These are phyloP conservation scores for Macrosoma leucophasiata DNA, from an alignment of 2,888 invertebrate species.

Conservation along the genomic window DNA sequence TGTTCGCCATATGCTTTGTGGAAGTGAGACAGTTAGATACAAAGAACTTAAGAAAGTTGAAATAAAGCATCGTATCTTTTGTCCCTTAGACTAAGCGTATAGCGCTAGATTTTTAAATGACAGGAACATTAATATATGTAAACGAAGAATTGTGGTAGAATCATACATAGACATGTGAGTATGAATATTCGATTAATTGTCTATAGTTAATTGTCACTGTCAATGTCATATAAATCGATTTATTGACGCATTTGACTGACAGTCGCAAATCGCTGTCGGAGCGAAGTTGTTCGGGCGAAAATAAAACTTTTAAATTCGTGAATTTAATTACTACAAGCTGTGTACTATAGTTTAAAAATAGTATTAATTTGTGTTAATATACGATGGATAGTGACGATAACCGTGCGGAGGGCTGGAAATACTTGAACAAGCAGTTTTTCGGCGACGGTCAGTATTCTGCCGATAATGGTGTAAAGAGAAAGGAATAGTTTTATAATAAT, in stretches of 20 bases:
- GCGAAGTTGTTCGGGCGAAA: slow-evolving; percentile 9
- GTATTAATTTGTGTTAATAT: slow-evolving; percentile 3
- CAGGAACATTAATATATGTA: too few relatives aligned
- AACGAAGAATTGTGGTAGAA: too few relatives aligned
- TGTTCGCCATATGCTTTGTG: too few relatives aligned
- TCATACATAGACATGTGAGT: slow-evolving; percentile 10
- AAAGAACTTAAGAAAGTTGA: too few relatives aligned
- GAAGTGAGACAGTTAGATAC: too few relatives aligned
- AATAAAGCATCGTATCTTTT: too few relatives aligned
- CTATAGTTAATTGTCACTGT: too few relatives aligned
- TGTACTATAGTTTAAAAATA: slow-evolving; percentile 1
- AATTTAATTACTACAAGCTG: slow-evolving; percentile 11
- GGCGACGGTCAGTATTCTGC: slow-evolving; percentile 59
- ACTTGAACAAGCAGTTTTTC: slow-evolving; percentile 68
- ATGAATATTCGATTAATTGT: slow-evolving; percentile 12
- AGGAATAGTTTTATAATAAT: slow-evolving; percentile 5
- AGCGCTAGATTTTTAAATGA: too few relatives aligned
- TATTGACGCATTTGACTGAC: slow-evolving; percentile 13
- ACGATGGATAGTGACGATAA: slow-evolving; percentile 56
- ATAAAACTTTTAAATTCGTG: slow-evolving; percentile 10
- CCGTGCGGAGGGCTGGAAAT: slow-evolving; percentile 70
- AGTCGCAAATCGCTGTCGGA: slow-evolving; percentile 23
- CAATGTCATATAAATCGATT: too few relatives aligned
- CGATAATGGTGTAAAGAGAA: slow-evolving; percentile 21
- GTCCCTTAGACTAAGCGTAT: too few relatives aligned